These are phyloP conservation scores for Mus spretus DNA, from an alignment of 2,797 vertebrate species.

Conservation along the genomic window DNA sequence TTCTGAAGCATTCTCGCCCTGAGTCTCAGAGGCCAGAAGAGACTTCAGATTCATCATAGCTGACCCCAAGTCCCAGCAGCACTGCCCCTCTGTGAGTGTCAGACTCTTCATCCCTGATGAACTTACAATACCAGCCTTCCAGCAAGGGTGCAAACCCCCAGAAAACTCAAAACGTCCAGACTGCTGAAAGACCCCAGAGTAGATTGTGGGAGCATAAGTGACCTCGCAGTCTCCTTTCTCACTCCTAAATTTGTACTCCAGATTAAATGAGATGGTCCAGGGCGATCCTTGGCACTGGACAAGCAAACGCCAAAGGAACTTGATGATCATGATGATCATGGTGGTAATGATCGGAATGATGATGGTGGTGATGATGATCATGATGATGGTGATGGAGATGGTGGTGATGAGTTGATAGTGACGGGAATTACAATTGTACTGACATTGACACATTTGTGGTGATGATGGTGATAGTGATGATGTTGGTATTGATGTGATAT, in stretches of 20 bases:
- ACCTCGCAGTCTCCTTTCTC: fast-evolving
- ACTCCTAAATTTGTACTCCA: fast-evolving
- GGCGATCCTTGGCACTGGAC: fast-evolving
- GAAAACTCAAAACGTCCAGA: background rate
- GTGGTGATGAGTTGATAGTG: background rate
- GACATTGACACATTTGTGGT: background rate
- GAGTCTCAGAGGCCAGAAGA: background rate
- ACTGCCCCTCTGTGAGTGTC: background rate
- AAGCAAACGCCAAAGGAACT: fast-evolving
- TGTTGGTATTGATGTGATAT: background rate
- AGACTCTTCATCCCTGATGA: background rate
- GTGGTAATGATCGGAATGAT: background rate
- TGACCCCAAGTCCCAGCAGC: background rate
- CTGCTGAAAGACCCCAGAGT: background rate
- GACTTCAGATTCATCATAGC: background rate
- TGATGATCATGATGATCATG: too few relatives aligned
- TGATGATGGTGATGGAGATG: background rate
- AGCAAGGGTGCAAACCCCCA: background rate
- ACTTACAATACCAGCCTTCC: background rate
- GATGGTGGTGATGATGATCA: background rate
- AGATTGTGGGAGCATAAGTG: fast-evolving
- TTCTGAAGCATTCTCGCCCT: background rate
- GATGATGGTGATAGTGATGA: background rate
- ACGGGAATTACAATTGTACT: too few relatives aligned
- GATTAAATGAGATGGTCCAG: fast-evolving